phyloP scores from a whole-genome alignment of 1,140 invertebrate genomes.

The Caenorhabditis brenneri region DNA sequence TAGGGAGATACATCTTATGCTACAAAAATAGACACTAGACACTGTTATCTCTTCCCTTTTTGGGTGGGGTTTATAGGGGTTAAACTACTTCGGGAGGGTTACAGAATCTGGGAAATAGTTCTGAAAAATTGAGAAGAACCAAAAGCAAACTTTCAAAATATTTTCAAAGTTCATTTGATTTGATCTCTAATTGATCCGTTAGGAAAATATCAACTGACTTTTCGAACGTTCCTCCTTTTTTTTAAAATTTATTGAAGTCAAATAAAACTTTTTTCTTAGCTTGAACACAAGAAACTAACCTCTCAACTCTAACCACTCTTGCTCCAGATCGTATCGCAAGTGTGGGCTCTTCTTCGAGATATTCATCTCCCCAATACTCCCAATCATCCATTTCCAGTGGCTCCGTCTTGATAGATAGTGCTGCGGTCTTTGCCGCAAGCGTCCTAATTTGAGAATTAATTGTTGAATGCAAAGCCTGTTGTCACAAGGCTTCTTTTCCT shows the following conservation, averaged over 20 bases:
- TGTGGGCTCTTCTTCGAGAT: not conserved
- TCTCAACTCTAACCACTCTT: constrained; percentile 11
- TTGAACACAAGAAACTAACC: too few relatives aligned
- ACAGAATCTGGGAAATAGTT: too few relatives aligned
- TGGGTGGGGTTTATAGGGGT: too few relatives aligned
- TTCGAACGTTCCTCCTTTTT: not conserved
- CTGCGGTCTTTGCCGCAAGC: not conserved
- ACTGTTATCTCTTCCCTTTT: not conserved
- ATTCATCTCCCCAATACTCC: constrained; percentile 13
- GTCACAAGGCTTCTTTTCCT: not conserved
- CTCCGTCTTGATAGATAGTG: not conserved
- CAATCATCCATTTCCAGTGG: constrained; percentile 8
- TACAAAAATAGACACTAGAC: not conserved
- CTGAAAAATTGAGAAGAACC: too few relatives aligned
- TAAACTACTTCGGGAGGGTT: too few relatives aligned
- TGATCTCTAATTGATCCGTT: constrained; percentile 8
- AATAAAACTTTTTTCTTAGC: not conserved
- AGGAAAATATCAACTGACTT: not conserved
- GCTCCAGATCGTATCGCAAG: not conserved
- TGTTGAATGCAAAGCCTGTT: not conserved
- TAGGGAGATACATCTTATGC: too few relatives aligned
- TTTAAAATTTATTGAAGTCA: too few relatives aligned
- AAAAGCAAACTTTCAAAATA: not conserved
- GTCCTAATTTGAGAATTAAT: not conserved
- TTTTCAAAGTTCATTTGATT: too few relatives aligned